Percentiles rank a stretch among this genome's conserved stretches.
These are phyloP conservation scores for Cantharis lateralis DNA, from an alignment of 2,888 invertebrate species.

Conservation along the genomic window DNA sequence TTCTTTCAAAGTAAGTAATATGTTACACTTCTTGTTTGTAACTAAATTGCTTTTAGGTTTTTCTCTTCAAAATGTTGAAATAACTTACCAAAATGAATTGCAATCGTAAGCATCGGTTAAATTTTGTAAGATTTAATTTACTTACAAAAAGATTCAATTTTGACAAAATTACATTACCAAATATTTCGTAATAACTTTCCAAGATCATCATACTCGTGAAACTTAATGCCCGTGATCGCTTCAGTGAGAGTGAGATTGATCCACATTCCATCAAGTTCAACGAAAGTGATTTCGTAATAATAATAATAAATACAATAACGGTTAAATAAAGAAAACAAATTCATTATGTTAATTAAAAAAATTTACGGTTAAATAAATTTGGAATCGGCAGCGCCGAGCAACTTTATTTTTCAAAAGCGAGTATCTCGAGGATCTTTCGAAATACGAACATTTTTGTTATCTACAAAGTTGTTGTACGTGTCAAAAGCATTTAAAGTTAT, in stretches of 20 bases:
- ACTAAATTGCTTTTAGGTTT: not conserved
- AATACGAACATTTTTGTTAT: not conserved
- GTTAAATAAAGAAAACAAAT: not conserved
- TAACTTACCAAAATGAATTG: not conserved
- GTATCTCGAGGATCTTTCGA: not conserved
- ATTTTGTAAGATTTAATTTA: not conserved
- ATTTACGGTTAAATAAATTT: not conserved
- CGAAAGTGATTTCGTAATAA: slow-evolving; percentile 23
- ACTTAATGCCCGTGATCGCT: slow-evolving; percentile 3
- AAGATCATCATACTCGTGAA: not conserved
- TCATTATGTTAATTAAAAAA: not conserved
- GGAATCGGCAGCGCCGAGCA: not conserved
- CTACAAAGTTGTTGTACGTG: not conserved
- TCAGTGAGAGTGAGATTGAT: slow-evolving; percentile 25
- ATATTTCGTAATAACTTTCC: not conserved
- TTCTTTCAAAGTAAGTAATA: not conserved
- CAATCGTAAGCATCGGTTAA: not conserved
- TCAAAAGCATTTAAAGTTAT: not conserved
- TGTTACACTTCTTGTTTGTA: not conserved
- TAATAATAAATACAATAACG: not conserved
- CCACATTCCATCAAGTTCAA: slow-evolving; percentile 19
- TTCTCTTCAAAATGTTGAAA: not conserved
- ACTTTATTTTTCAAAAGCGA: not conserved
- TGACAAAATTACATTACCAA: not conserved
- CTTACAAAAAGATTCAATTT: not conserved